Base-by-base conservation (phyloP, 2,797 vertebrate genomes). In the Gymnopithys bicolor region DNA sequence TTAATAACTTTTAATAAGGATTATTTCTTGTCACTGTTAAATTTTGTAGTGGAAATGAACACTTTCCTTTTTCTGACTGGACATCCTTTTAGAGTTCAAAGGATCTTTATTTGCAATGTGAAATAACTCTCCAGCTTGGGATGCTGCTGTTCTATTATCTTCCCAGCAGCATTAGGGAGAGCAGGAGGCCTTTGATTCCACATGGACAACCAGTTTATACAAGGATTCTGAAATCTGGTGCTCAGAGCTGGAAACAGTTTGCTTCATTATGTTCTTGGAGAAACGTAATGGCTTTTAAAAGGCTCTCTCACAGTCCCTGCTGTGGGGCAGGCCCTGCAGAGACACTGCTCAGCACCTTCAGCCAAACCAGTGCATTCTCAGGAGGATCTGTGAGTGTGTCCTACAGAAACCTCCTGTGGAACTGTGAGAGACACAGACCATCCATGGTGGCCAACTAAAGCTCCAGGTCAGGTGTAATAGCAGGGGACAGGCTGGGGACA, bases 21-120 rank as follows among this genome's bases (percentile, higher is more conserved):
- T 89, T 95, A 32, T 22, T 79, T 87, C 86, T 79, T 95, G 81
- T 83, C 77, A 37, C 51, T 69, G 48, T 94, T 95, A 94, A 96
- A 89, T 93, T 84, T 94, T 89, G 75, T 76, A 94, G 59, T 62
- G 71, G 74, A 88, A 96, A 91, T 87, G 7, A 79, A 90, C 92
- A 78, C 2, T 25, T 80, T 84, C 45, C 23, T 33, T 84, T 69
- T 67, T 24, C 53, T 74, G 53, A 48, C 63, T 82, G 81, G 67
- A 30, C 71, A 56, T 19, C 28, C 33, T 95, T 91, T 96, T 68
- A 82, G 43, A 95, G 63, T 84, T 93, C 93, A 87, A 93, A 92
- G 83, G 70, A 62, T 85, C 62, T 92, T 93, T 96, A 92, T 96
- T 95, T 95, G 80, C 46, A 82, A 49, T 64, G 37, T 2, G 2